Base-by-base conservation (phyloP, 2,113 vertebrate genomes). In the Phrynosoma blainvillii region DNA sequence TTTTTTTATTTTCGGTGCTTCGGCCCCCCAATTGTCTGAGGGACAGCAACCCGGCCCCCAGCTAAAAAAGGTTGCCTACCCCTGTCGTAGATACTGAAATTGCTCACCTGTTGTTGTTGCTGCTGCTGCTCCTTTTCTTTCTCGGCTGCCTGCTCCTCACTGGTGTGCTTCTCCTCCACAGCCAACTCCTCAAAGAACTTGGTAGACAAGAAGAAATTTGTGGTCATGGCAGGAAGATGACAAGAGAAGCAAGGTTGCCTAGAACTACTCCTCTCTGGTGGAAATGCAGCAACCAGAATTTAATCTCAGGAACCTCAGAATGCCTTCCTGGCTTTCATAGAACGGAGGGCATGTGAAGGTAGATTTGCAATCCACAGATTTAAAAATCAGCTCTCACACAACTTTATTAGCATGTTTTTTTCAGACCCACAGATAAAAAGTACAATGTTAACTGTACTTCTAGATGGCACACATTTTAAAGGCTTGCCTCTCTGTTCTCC, bases 171-270 rank as follows among this genome's bases (percentile, higher is more conserved):
- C 68, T 91, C 95, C 36, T 97, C 98, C n/a, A 97, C 97, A 18
- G 98, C 93, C 9, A 98, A 95, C 59, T 98, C 98, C 88, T 99
- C 98, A 84, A 99, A 99, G 93, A 99, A 99, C 98, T 99, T 71
- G 1, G 30, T 79, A 25, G 20, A 20, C 74, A 88, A 11, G 76
- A 42, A 77, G 79, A 16, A 5, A 18, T 56, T 76, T 66, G 42
- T 11, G 30, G 42, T 14, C 23, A 2, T 8, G 30, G 79, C 0
- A 11, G 20, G 36, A 30, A 59, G 14, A n/a, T 3, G 73, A 25
- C 10, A 25, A 7, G 2, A 14, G 32, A 54, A 23, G 13, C 1
- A 75, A 11, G 11, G 14, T 10, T 62, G 21, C 36, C 81, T 16
- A 13, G 21, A 82, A 68, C 65, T 74, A 65, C 32, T 13, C 14